Evolutionary conservation across 2,113 vertebrate species (phyloP), one percentile per base, ranked within the genome.

Genomic region (Elanoides forficatus): DNA sequence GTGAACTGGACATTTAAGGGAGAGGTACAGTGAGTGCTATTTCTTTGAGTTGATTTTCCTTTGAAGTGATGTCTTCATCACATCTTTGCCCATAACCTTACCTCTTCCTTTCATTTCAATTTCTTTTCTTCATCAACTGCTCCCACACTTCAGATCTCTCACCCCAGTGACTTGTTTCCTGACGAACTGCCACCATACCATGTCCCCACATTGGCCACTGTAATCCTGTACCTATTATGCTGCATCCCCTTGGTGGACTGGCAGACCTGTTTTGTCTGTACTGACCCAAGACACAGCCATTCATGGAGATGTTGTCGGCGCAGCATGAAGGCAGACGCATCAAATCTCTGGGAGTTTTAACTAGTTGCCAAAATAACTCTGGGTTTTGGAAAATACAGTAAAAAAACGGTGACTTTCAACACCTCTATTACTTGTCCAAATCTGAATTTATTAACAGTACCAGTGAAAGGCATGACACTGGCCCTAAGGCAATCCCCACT

Each of bases 331-430:
- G 47, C 30, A 95, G 58, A 68, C 1, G 2, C 47, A 58, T 58
- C 40, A 74, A 11, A 92, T 48, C 15, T 63, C 45, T 67, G 23
- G 36, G 70, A 15, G 2, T 42, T 81, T 92, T 84, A 86, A 9
- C 30, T 78, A 32, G n/a, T 56, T 93, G 70, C 30, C 73, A 94
- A 86, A 93, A 85, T 68, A 97, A 83, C 48, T 74, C 45, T 16
- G 48, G 11, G 17, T 63, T 95, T 55, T 92, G 76, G 52, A 96
- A 93, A 95, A 84, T 48, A 22, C 29, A 48, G 32, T 60, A 4
- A 47, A 83, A 95, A 85, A 38, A 4, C 4, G 1, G 38, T 87
- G 50, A 92, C 84, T 96, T 96, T 97, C 95, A 97, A 87, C 91
- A 89, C 60, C 40, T 91, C 53, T 45, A 36, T 42, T 84, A 60